phyloP scores from a whole-genome alignment of 2,113 vertebrate genomes.

The Capricornis sumatraensis region DNA sequence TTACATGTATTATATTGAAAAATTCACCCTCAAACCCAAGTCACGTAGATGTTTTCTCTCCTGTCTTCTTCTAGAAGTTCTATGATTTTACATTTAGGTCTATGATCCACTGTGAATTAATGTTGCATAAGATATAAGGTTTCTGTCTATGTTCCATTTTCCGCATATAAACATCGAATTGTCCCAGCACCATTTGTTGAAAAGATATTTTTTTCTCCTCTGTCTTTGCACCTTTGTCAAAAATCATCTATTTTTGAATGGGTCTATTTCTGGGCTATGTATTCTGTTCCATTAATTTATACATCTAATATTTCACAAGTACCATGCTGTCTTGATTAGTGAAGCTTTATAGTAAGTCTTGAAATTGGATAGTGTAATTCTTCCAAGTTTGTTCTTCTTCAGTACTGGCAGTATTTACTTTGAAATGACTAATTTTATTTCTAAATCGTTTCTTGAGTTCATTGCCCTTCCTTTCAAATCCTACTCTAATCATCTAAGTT shows the following conservation, averaged over 20 bases:
- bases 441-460: not conserved
- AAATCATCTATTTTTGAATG: not conserved
- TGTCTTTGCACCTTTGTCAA: not conserved
- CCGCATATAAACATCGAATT: not conserved
- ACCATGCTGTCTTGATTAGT: not conserved
- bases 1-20: not conserved
- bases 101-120: not conserved
- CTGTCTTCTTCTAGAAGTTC: not conserved
- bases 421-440: conserved; percentile 24
- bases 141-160: not conserved
- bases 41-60: not conserved
- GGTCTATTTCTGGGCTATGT: not conserved
- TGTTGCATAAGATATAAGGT: not conserved
- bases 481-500: not conserved
- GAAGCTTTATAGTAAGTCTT: not conserved
- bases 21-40: not conserved
- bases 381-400: not conserved
- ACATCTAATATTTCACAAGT: not conserved
- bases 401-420: not conserved
- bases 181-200: not conserved
- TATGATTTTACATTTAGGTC: not conserved
- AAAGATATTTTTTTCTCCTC: not conserved
- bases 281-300: not conserved
- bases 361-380: not conserved
- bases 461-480: not conserved